Evolutionary conservation across 2,888 invertebrate species (phyloP).

Genomic region (Ectobius pallidus): DNA sequence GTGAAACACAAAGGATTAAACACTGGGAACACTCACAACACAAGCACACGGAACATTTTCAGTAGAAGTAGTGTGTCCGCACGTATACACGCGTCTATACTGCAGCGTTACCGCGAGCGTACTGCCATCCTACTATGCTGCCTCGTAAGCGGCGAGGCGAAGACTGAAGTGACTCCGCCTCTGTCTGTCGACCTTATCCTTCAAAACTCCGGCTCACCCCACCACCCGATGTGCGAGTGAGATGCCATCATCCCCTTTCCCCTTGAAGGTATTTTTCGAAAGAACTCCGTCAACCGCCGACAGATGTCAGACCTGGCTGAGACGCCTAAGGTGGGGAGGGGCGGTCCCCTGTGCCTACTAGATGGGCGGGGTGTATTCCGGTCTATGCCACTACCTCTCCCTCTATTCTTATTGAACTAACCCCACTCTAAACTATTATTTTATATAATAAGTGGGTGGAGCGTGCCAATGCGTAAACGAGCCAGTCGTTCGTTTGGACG

Average conservation of each 20-base stretch:
- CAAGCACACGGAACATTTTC: slow-evolving; percentile 8
- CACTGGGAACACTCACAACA: background rate
- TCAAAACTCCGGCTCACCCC: slow-evolving; percentile 21
- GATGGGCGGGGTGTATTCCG: slow-evolving; percentile 27
- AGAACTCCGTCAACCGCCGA: slow-evolving; percentile 28
- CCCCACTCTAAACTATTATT: background rate
- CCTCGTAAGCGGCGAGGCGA: slow-evolving; percentile 31
- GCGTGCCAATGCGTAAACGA: slow-evolving; percentile 4
- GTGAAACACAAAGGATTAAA: background rate
- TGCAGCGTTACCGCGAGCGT: background rate
- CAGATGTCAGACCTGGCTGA: slow-evolving; percentile 32
- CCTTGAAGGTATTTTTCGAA: background rate
- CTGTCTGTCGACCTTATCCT: slow-evolving; percentile 36
- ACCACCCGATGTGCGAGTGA: background rate
- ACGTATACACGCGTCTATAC: background rate
- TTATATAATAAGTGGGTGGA: slow-evolving; percentile 14
- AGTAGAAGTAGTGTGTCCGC: background rate
- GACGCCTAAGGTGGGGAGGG: slow-evolving; percentile 7
- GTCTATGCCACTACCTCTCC: background rate
- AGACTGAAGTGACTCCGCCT: slow-evolving; percentile 38
- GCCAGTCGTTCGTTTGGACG: background rate
- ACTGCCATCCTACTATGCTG: background rate
- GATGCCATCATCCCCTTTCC: background rate
- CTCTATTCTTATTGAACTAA: background rate
- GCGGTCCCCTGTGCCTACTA: slow-evolving; percentile 11